Conservation (phyloP, 2,113 vertebrate genomes). For the Grus americana region DNA sequence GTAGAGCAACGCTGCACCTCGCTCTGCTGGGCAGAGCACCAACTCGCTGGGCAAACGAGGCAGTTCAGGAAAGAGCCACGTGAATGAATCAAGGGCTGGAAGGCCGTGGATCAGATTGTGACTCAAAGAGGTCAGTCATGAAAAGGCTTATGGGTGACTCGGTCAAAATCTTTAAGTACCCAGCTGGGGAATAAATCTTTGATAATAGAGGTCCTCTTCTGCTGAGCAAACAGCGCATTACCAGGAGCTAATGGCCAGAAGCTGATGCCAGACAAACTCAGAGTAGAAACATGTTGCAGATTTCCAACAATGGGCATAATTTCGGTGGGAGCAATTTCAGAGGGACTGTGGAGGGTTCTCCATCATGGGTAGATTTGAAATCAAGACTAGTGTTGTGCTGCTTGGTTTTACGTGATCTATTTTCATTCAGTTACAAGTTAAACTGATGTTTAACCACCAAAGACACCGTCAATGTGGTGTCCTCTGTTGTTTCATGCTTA, state of each 20-base stretch:
- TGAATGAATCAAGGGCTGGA: neutral
- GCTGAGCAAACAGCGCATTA: accelerated
- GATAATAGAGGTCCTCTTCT: neutral
- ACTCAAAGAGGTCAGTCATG: neutral
- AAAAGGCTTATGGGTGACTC: neutral
- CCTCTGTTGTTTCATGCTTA: neutral
- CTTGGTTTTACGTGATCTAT: neutral
- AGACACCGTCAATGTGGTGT: neutral
- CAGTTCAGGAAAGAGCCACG: neutral
- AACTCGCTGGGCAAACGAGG: accelerated
- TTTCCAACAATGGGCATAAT: neutral
- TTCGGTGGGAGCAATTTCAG: neutral
- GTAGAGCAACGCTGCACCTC: neutral
- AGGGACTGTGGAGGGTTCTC: neutral
- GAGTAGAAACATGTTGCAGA: neutral
- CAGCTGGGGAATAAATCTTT: neutral
- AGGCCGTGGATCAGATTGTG: neutral
- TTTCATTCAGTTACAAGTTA: neutral
- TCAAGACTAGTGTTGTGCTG: neutral
- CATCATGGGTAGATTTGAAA: neutral
- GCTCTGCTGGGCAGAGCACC: neutral
- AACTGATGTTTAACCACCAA: neutral
- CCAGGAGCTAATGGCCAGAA: neutral
- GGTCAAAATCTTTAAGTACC: neutral
- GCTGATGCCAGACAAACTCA: neutral